Base-by-base conservation (phyloP, 2,113 vertebrate species). In the Neodontobutis hainanensis region DNA sequence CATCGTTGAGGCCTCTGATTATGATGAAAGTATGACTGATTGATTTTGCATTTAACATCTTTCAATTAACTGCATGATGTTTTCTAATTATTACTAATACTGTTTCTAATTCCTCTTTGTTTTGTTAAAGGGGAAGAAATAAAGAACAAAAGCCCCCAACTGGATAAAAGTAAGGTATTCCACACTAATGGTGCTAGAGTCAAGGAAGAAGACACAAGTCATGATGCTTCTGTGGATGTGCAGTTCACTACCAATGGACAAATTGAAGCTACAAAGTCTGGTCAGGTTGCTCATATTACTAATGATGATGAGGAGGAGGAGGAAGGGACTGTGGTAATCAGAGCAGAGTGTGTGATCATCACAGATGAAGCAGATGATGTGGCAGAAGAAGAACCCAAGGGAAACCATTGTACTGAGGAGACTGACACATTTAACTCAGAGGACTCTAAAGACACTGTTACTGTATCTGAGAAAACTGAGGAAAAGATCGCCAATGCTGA, bases 271-370 rank as follows among this genome's bases (percentile, higher is more conserved):
- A 71, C n/a, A 0, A 75, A 82, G 50, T 52, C 47, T 34, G 51
- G 48, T 4, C 70, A 68, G 34, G 75, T 40, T 70, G 40, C 43
- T 59, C 49, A 55, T 42, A 46, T 46, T 46, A 15, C 48, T 49
- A 50, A 81, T 19, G 46, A 85, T 16, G 86, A 85, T n/a, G 88
- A 82, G 15, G 59, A 75, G 15, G 87, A 88, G 3, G 90, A 88
- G 8, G 86, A 86, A 32, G 88, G 82, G 11, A 82, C 71, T 48
- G 14, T 87, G 38, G 69, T 93, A 51, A 93, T 92, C 35, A 78
- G 90, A 61, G 92, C 92, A 11, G 90, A 92, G 62, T 62, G 89
- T 43, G 89, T 93, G 52, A 88, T 92, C 50, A 81, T 93, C 76
- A 88, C 76, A 12, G 92, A 92, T 5, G 91, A 92, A 50, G 89